Evolutionary conservation across 1,140 invertebrate genomes (phyloP).

Genomic region (Chironomus striatipennis): DNA sequence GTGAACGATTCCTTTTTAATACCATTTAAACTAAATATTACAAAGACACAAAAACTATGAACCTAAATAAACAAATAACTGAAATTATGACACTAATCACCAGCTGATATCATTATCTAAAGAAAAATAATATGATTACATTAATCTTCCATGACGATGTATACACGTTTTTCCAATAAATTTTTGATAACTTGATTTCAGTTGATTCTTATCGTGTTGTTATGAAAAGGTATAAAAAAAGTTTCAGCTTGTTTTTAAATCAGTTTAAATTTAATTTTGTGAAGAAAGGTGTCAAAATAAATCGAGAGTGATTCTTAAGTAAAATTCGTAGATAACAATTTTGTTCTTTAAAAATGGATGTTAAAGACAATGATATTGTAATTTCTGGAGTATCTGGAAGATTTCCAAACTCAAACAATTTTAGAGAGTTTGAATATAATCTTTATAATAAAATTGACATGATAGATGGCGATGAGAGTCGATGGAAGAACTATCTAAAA

Average conservation of each 20-base stretch:
- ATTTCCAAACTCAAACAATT: conserved; percentile 51
- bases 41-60: too few relatives aligned
- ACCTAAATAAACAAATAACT: too few relatives aligned
- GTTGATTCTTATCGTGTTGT: conserved; percentile 81
- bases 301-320: too few relatives aligned
- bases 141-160: conserved; percentile 52
- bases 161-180: conserved; percentile 46
- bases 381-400: conserved; percentile 54
- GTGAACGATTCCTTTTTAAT: too few relatives aligned
- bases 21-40: too few relatives aligned
- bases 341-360: too few relatives aligned
- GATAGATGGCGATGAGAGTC: not conserved
- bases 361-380: conserved; percentile 47
- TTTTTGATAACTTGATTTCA: conserved; percentile 47
- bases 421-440: conserved; percentile 50
- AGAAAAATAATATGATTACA: conserved; percentile 46
- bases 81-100: conserved; percentile 31
- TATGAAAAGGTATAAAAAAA: conserved; percentile 56
- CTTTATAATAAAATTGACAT: conserved; percentile 34
- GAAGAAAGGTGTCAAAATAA: too few relatives aligned
- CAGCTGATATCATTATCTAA: conserved; percentile 49
- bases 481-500: not conserved
- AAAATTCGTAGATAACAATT: too few relatives aligned
- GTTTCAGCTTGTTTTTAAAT: conserved; percentile 11
- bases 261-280: conserved; percentile 39